phyloP scores from a whole-genome alignment of 2,797 vertebrate genomes.

The Ateles fusciceps region DNA sequence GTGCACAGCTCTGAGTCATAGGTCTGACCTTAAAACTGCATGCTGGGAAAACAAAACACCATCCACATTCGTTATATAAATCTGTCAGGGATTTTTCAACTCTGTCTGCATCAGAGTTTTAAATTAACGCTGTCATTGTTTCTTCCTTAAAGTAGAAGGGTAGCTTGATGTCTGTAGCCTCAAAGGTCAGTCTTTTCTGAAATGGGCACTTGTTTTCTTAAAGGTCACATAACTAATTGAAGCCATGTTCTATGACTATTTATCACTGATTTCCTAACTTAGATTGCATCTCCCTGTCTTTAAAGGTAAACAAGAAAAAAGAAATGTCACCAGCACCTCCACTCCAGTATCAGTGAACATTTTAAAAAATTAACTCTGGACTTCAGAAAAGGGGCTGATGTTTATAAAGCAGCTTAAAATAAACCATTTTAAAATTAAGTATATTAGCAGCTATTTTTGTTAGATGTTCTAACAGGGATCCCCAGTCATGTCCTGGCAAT shows the following conservation, averaged over 20 bases:
- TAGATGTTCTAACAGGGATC: neutral
- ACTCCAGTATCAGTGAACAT: neutral
- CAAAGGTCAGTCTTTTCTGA: constrained; percentile 40
- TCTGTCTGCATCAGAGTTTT: neutral
- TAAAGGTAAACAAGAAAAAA: constrained; percentile 7
- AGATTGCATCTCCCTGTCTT: neutral
- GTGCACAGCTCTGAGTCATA: constrained; percentile 76
- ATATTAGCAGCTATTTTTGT: neutral
- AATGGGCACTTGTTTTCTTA: constrained; percentile 18
- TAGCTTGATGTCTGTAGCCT: neutral
- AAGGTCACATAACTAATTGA: constrained; percentile 52
- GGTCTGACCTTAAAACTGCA: constrained; percentile 75
- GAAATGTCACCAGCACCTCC: neutral
- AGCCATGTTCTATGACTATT: constrained; percentile 6
- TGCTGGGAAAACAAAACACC: constrained; percentile 54
- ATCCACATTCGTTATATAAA: neutral
- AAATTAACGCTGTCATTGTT: neutral
- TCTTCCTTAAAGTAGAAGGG: constrained; percentile 21
- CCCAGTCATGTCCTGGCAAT: neutral
- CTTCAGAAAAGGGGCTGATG: neutral
- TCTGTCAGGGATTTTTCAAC: constrained; percentile 9
- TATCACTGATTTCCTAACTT: constrained; percentile 34
- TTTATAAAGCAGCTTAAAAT: constrained; percentile 23
- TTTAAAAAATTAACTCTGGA: neutral
- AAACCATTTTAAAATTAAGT: neutral